Base-by-base conservation (phyloP, 2,797 vertebrate species). In the Cirrhinus molitorella region DNA sequence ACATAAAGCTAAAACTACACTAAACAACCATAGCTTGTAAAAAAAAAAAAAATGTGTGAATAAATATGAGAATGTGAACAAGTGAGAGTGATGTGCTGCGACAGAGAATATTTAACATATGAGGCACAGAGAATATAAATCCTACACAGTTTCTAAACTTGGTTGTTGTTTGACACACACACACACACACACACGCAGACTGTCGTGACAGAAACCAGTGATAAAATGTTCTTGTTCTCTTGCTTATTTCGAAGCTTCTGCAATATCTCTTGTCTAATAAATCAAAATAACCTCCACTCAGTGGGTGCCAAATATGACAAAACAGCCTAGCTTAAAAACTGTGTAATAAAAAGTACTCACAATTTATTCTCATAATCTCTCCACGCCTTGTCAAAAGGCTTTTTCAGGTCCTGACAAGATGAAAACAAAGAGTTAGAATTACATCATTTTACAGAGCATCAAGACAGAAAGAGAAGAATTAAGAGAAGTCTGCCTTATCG, bases 311-410 rank as follows among this genome's bases (percentile, higher is more conserved):
- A 65, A 75, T 37, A 71, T 43, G 17, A 57, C 8, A 80, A 67
- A 51, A 34, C 72, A 49, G 6, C 37, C 19, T 4, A 5, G 71
- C 31, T 65, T 40, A 53, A 76, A 49, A 43, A 40, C 81, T 85
- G 19, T 61, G 61, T 34, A 53, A 66, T 8, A 45, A 74, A 74
- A 25, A 80, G 28, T 73, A 93, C 94, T 95, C 88, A 94, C 92
- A 94, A 93, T 90, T 94, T 94, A 83, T 83, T 94, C 75, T 94
- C 94, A 85, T 94, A 94, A 88, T 94, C 93, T 86, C 93, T 93
- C 92, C 93, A 95, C 11, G 93, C 90, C 89, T 93, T 95, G 80
- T 94, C 94, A 91, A 95, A 93, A 6, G 93, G 93, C 72, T 95
- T 94, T 90, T 92, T 94, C 87, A 94, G 88, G 84, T 95, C 93